A percentile compares a stretch with the other conserved stretches of the same genome.
These are phyloP conservation scores for Equus przewalskii DNA, from an alignment of 2,113 vertebrate species.

Conservation along the genomic window DNA sequence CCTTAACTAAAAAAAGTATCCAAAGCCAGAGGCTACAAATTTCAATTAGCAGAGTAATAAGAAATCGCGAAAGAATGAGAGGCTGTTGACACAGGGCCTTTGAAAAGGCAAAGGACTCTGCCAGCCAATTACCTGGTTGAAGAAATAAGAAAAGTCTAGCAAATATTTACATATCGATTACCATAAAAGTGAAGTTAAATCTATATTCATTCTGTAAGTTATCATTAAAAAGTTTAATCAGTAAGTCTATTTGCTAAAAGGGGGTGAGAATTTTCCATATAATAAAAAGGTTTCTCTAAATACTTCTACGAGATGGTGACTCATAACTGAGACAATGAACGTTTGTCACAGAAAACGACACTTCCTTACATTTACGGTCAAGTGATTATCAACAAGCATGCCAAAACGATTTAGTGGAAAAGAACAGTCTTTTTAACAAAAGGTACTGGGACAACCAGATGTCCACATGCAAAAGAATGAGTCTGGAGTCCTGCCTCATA, in stretches of 20 bases:
- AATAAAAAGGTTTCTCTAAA: neutral
- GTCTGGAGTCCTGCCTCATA: neutral
- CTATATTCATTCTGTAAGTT: slow-evolving; percentile 1
- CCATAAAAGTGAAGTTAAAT: slow-evolving; percentile 25
- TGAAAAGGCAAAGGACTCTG: slow-evolving; percentile 14
- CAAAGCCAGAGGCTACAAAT: slow-evolving; percentile 40
- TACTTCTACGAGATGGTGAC: neutral
- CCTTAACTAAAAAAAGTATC: neutral
- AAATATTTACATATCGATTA: slow-evolving; percentile 64
- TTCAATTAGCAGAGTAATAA: slow-evolving; percentile 29
- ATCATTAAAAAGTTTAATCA: slow-evolving; percentile 52
- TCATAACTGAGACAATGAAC: neutral
- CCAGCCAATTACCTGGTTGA: slow-evolving; percentile 38
- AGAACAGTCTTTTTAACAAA: neutral
- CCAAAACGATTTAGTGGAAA: neutral
- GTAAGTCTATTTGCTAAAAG: slow-evolving; percentile 56
- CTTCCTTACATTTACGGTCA: neutral
- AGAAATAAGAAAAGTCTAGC: slow-evolving; percentile 54
- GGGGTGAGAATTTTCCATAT: neutral
- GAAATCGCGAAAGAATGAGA: slow-evolving; percentile 36
- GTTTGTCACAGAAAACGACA: neutral
- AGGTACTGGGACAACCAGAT: neutral
- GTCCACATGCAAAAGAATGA: neutral
- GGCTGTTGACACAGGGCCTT: slow-evolving; percentile 39
- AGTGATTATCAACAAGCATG: neutral